Evolutionary conservation across 2,888 invertebrate species (phyloP).

Genomic region (Scaptomyza cyrtandrae): DNA sequence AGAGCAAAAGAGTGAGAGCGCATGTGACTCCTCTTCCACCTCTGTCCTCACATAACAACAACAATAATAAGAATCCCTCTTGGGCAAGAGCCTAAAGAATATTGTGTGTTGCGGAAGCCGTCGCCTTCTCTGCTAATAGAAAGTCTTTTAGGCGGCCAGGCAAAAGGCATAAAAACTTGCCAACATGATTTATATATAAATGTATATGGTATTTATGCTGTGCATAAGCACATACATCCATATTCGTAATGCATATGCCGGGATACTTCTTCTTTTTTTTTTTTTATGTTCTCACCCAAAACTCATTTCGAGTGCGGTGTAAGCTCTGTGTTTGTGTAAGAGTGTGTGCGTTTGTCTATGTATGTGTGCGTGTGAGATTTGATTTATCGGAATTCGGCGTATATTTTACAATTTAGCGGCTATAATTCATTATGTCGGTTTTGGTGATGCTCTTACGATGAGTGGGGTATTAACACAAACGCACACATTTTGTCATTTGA

Average conservation of each 20-base stretch:
- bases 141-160: constrained; percentile 60
- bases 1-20: not conserved
- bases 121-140: constrained; percentile 71
- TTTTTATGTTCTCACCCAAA: constrained; percentile 64
- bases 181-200: constrained; percentile 79
- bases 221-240: constrained; percentile 50
- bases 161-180: constrained; percentile 77
- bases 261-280: constrained; percentile 36
- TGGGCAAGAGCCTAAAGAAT: constrained; percentile 42
- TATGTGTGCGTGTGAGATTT: constrained; percentile 51
- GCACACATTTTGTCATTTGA: constrained; percentile 49
- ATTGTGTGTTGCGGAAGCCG: constrained; percentile 8
- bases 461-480: constrained; percentile 59
- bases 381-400: constrained; percentile 77
- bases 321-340: constrained; percentile 9
- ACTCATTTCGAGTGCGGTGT: constrained; percentile 65
- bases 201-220: constrained; percentile 60
- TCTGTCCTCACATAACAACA: not conserved
- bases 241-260: constrained; percentile 65
- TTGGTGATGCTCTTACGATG: constrained; percentile 60
- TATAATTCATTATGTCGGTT: constrained; percentile 79
- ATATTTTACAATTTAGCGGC: constrained; percentile 81
- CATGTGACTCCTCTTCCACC: not conserved
- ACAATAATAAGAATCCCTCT: constrained; percentile 59
- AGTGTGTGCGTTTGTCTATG: constrained; percentile 7